phyloP scores from a whole-genome alignment of 2,888 invertebrate species.

The Drosophila picticornis region DNA sequence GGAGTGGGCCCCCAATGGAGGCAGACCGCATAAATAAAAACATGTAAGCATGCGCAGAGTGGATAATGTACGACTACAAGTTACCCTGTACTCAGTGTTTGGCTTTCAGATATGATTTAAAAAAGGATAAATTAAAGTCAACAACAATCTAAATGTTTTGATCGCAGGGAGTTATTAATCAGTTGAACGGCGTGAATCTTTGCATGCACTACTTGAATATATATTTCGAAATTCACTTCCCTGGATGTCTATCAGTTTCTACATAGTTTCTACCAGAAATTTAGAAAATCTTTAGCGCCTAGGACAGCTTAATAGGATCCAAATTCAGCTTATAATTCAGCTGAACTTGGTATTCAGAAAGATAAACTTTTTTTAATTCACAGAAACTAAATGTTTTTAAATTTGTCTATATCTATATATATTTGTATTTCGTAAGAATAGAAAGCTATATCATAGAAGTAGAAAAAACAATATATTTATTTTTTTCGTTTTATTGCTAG shows the following conservation, averaged over 20 bases:
- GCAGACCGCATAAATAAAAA: constrained; percentile 51
- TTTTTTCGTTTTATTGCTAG: not conserved
- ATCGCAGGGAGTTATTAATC: not conserved
- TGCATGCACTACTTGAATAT: not conserved
- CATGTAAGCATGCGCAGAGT: not conserved
- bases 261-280: not conserved
- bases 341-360: not conserved
- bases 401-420: too few species aligned
- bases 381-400: too few species aligned
- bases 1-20: constrained; percentile 45
- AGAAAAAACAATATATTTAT: not conserved
- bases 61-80: constrained; percentile 1
- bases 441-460: not conserved
- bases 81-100: not conserved
- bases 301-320: not conserved
- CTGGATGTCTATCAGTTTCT: not conserved
- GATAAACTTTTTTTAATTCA: too few species aligned
- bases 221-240: not conserved
- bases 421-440: not conserved
- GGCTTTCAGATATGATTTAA: not conserved
- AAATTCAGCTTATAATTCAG: not conserved
- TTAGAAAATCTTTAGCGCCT: too few species aligned
- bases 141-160: not conserved
- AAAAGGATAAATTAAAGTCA: not conserved
- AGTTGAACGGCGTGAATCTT: not conserved